Percentiles rank a stretch among this genome's conserved stretches.
phyloP scores from a whole-genome alignment of 2,888 invertebrate genomes.

The Megamerina dolium region DNA sequence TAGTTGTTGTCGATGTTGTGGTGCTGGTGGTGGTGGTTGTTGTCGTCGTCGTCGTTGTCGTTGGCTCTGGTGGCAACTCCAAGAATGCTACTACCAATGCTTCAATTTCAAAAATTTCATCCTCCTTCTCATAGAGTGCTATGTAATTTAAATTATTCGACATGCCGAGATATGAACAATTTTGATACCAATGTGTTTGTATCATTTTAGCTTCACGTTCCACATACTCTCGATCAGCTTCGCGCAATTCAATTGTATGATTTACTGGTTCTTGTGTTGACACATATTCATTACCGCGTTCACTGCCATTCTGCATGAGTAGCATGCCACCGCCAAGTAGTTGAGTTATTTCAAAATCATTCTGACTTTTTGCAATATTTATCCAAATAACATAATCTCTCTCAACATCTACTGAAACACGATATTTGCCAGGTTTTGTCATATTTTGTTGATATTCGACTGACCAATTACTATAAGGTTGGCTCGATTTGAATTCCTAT shows the following conservation, averaged over 20 bases:
- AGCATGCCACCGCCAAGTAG: constrained; percentile 62
- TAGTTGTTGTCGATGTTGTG: constrained; percentile 49
- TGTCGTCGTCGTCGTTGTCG: constrained; percentile 45
- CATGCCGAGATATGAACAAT: constrained; percentile 65
- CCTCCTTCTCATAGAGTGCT: constrained; percentile 60
- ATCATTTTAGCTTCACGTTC: constrained; percentile 53
- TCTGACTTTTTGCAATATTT: constrained; percentile 43
- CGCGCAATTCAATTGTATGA: constrained; percentile 56
- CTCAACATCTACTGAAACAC: constrained; percentile 54
- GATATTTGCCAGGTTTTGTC: constrained; percentile 55
- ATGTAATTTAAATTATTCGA: constrained; percentile 57
- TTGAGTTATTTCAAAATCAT: constrained; percentile 53
- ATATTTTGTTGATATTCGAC: constrained; percentile 54
- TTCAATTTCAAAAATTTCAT: constrained; percentile 59
- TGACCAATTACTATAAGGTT: constrained; percentile 58
- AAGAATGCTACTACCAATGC: constrained; percentile 68
- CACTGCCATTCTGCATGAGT: constrained; percentile 58
- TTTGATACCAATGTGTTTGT: constrained; percentile 72
- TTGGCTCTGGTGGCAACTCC: constrained; percentile 53
- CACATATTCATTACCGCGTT: constrained; percentile 56
- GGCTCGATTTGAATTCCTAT: constrained; percentile 45
- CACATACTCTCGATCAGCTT: constrained; percentile 59
- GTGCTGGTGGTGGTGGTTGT: constrained; percentile 54
- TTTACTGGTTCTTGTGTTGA: constrained; percentile 57
- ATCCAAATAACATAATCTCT: constrained; percentile 40